A percentile compares a stretch with the other conserved stretches of the same genome.
Conservation (phyloP, 2,113 vertebrate genomes). For the Rana temporaria region DNA sequence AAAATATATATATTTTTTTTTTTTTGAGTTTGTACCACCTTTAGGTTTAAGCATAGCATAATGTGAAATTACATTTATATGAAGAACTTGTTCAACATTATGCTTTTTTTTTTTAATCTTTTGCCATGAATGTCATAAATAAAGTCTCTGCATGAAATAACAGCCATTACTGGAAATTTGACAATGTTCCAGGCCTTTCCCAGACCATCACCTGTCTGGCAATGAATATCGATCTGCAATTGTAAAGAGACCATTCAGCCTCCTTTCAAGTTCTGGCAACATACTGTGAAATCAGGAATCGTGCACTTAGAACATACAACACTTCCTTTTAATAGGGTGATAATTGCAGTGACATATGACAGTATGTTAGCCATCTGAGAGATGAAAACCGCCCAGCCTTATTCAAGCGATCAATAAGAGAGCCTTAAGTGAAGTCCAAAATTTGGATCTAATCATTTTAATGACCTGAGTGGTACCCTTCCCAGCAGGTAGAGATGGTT, state of each 20-base stretch:
- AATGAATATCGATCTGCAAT: slow-evolving; percentile 35
- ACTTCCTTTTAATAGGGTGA: slow-evolving; percentile 34
- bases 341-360: slow-evolving; percentile 42
- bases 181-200: neutral
- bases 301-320: slow-evolving; percentile 26
- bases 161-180: neutral
- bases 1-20: too few relatives aligned
- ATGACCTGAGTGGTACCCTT: slow-evolving; percentile 34
- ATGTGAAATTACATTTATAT: too few relatives aligned
- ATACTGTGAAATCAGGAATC: slow-evolving; percentile 25
- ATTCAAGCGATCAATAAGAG: slow-evolving; percentile 25
- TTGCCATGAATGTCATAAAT: neutral
- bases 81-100: too few relatives aligned
- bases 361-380: slow-evolving; percentile 16
- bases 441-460: slow-evolving; percentile 38
- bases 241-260: slow-evolving; percentile 28
- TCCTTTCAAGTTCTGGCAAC: slow-evolving; percentile 19
- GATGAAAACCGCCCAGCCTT: slow-evolving; percentile 27
- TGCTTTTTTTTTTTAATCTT: too few relatives aligned
- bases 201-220: slow-evolving; percentile 33
- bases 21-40: too few relatives aligned
- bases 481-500: slow-evolving; percentile 39
- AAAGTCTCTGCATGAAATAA: neutral
- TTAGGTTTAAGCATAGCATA: too few relatives aligned
- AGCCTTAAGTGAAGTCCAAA: slow-evolving; percentile 11